These are phyloP conservation scores for Lanistes nyassanus DNA, from an alignment of 1,140 invertebrate genomes.

Conservation along the genomic window DNA sequence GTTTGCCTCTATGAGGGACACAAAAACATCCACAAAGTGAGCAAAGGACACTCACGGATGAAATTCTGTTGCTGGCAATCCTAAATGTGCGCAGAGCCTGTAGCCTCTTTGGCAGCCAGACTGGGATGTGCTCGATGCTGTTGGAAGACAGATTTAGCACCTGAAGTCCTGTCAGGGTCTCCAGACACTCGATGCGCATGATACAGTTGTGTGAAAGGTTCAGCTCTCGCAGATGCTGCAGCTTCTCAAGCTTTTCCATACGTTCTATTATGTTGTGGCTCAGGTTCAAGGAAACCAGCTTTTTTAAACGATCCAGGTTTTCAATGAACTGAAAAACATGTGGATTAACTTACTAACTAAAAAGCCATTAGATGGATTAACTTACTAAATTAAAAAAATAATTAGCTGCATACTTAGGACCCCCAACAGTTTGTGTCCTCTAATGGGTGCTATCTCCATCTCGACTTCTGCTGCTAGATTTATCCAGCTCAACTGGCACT, in stretches of 20 bases:
- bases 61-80: constrained; percentile 58
- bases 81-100: constrained; percentile 56
- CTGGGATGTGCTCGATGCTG: constrained; percentile 59
- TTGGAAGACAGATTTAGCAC: constrained; percentile 59
- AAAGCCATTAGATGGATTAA: no score
- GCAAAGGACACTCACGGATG: constrained; percentile 48
- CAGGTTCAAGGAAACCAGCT: constrained; percentile 55
- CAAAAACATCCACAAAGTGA: no score
- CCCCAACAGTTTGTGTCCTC: not conserved
- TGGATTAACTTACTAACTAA: no score
- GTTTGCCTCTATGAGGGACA: no score
- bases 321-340: constrained; percentile 61
- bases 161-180: constrained; percentile 56
- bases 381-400: not conserved
- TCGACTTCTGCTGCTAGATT: no score
- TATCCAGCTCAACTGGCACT: no score
- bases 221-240: constrained; percentile 56
- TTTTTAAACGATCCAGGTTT: constrained; percentile 56
- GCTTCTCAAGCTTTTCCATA: constrained; percentile 61
- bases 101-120: constrained; percentile 59
- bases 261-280: constrained; percentile 63
- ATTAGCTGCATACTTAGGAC: not conserved
- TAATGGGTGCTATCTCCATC: not conserved
- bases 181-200: constrained; percentile 59
- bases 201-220: constrained; percentile 60